A percentile compares a stretch with the other conserved stretches of the same genome.
Conservation (phyloP, 1,140 invertebrate species). For the Maniola jurtina region DNA sequence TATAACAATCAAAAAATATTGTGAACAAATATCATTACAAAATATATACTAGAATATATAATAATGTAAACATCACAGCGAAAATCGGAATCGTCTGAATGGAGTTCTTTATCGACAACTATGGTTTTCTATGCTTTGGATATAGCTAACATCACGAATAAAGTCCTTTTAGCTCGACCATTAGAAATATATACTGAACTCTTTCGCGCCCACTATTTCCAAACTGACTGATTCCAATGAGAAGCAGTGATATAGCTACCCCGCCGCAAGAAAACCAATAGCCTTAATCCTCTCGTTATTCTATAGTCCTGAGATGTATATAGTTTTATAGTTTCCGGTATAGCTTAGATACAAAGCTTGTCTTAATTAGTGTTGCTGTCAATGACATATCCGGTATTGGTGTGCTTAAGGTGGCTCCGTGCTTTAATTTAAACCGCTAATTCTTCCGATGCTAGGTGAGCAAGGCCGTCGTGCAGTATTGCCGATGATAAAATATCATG, state of each 20-base stretch:
- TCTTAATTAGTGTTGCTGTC: too few species aligned
- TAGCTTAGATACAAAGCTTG: neutral
- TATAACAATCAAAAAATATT: slow-evolving; percentile 21
- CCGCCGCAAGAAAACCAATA: neutral
- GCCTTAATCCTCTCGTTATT: neutral
- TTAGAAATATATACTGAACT: slow-evolving; percentile 5
- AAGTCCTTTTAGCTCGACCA: neutral
- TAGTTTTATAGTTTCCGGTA: neutral
- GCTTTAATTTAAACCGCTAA: neutral
- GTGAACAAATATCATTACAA: slow-evolving; percentile 16
- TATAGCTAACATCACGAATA: neutral
- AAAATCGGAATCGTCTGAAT: slow-evolving; percentile 6
- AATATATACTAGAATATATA: slow-evolving; percentile 21
- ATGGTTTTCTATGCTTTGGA: neutral
- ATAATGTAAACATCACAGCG: neutral
- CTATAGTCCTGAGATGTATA: neutral
- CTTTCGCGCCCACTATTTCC: neutral
- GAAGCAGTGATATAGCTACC: neutral
- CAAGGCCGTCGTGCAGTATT: too few species aligned
- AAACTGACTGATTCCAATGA: neutral
- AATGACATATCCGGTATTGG: too few species aligned
- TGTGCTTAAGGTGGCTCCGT: too few species aligned
- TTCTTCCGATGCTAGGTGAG: neutral
- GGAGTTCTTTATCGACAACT: neutral
- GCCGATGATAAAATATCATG: neutral